phyloP scores from a whole-genome alignment of 2,888 invertebrate genomes.

The Steinernema scapterisci region DNA sequence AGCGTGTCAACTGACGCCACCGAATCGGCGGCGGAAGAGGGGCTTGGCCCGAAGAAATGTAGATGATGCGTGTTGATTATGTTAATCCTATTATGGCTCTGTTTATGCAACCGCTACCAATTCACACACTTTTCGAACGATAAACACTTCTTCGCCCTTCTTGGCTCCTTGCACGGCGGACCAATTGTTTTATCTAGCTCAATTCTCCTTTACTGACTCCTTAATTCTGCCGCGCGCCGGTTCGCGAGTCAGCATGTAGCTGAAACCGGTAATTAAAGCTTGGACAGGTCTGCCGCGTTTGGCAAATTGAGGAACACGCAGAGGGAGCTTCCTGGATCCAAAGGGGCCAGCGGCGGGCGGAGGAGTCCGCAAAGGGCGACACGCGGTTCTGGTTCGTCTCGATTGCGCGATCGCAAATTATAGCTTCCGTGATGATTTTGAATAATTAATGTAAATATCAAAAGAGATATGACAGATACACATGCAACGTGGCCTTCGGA shows the following conservation, averaged over 20 bases:
- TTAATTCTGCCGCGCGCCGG: too few species aligned
- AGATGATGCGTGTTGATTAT: constrained; percentile 32
- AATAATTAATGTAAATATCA: constrained; percentile 33
- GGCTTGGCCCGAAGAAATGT: neutral
- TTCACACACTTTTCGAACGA: constrained; percentile 25
- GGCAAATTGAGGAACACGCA: too few species aligned
- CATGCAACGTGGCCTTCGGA: constrained; percentile 15
- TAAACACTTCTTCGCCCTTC: constrained; percentile 19
- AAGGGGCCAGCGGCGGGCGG: too few species aligned
- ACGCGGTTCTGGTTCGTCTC: neutral
- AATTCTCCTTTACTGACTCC: neutral
- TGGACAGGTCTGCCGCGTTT: neutral
- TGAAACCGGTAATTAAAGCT: neutral
- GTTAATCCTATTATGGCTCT: constrained; percentile 33
- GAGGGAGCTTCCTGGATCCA: too few species aligned
- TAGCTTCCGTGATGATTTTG: constrained; percentile 29
- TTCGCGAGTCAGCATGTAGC: too few species aligned
- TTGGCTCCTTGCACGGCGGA: neutral
- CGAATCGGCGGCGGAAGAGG: neutral
- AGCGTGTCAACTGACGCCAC: too few species aligned
- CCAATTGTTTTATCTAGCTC: constrained; percentile 13
- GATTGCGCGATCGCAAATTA: constrained; percentile 8
- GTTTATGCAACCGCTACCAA: constrained; percentile 30
- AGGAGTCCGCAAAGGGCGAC: too few species aligned
- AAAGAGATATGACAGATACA: constrained; percentile 31